Percentiles rank a stretch among this genome's conserved stretches.
Evolutionary conservation across 2,888 invertebrate genomes (phyloP).

Genomic region (Caenorhabditis plicata): DNA sequence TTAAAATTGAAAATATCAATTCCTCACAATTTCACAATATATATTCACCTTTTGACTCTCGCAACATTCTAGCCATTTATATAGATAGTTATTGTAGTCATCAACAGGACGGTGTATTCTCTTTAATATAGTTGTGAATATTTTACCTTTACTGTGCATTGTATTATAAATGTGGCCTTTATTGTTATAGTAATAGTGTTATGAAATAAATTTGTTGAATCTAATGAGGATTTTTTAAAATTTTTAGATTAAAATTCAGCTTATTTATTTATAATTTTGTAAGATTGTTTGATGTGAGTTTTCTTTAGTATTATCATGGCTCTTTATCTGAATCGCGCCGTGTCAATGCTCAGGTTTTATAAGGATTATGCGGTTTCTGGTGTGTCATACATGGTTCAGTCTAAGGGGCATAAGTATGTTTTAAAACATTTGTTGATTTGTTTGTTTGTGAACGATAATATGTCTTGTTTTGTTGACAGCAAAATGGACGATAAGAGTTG

Average conservation of each 20-base stretch:
- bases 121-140: background rate
- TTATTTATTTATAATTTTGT: background rate
- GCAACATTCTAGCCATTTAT: conserved; percentile 10
- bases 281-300: background rate
- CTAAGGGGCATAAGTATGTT: conserved; percentile 25
- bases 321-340: conserved; percentile 21
- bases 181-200: background rate
- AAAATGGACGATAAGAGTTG: too few relatives aligned
- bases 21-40: too few relatives aligned
- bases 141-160: conserved; percentile 1
- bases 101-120: too few relatives aligned
- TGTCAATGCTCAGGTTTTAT: conserved; percentile 43
- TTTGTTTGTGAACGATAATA: too few relatives aligned
- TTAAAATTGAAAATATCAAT: too few relatives aligned
- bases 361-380: conserved; percentile 48
- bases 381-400: conserved; percentile 42
- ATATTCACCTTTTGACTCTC: background rate
- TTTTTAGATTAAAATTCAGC: conserved; percentile 2
- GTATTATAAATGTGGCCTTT: conserved; percentile 35
- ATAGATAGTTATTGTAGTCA: background rate
- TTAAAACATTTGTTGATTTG: background rate
- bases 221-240: background rate
- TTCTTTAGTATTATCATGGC: too few relatives aligned
- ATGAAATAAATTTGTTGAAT: background rate
- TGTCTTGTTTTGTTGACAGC: too few relatives aligned